Evolutionary conservation across 2,888 invertebrate species (phyloP), one percentile per base, ranked within the genome.

Genomic region (Macrostomum cliftonense): DNA sequence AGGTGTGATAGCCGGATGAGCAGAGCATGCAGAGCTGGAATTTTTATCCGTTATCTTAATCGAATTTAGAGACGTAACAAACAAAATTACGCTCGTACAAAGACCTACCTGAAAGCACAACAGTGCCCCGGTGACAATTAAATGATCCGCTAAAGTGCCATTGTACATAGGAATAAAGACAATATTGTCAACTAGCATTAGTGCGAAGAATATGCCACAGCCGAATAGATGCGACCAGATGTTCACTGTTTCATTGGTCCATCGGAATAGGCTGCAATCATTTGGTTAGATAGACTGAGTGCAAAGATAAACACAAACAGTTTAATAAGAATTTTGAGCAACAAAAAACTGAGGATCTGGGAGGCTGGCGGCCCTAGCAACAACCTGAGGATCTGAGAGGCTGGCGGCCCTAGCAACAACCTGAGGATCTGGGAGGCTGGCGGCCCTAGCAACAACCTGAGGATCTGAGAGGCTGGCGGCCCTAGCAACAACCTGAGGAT

Each of bases 241-340:
- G 65, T 93, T 93, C 65, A 93, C 78, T 1, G 89, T 91, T 71
- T 93, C 93, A 68, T 93, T 93, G 50, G 85, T 89, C 86, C 88
- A 86, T 80, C 86, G 83, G 73, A 91, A 87, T 64, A 87, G 75
- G 68, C 89, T 86, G 28, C 4, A 28, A 28, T 17, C 12, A 11
- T 5, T 2, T 5, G 7, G 4, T 45, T 45, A 21, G n/a, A 1
- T 40, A 20, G 28, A 28, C 28, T 28, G n/a, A 20, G 1, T 39
- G 11, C 17, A 28, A 1, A n/a, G 5, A 42, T n/a, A 9, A 4
- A 5, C 16, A 39, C 16, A 14, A 42, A 16, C 36, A 14, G 7
- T 45, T 20, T 7, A 5, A n/a, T n/a, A n/a, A n/a, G n/a, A n/a
- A n/a, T n/a, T n/a, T n/a, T n/a, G n/a, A n/a, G n/a, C n/a, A n/a